Evolutionary conservation across 2,113 vertebrate genomes (phyloP).

Genomic region (Willisornis vidua): DNA sequence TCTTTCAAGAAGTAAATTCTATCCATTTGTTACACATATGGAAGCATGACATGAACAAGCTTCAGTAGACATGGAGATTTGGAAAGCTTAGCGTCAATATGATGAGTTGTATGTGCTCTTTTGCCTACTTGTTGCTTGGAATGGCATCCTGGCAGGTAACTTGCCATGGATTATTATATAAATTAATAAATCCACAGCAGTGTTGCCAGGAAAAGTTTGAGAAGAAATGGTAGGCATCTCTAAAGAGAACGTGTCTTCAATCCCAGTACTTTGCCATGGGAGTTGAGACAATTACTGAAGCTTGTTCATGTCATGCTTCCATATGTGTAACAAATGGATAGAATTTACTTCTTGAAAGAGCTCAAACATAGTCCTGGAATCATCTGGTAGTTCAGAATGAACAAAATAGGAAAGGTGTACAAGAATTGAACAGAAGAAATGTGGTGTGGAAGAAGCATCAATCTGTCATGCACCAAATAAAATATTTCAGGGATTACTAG

Average conservation of each 20-base stretch:
- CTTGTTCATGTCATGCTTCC: not conserved
- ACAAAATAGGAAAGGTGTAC: not conserved
- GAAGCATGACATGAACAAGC: not conserved
- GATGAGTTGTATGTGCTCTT: not conserved
- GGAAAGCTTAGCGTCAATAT: not conserved
- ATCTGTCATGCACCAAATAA: not conserved
- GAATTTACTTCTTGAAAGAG: not conserved
- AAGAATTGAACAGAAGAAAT: not conserved
- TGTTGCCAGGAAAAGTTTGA: not conserved
- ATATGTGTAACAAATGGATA: not conserved
- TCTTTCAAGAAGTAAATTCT: not conserved
- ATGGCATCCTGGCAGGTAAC: not conserved
- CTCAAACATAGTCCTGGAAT: not conserved
- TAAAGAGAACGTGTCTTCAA: not conserved
- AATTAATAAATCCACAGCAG: not conserved
- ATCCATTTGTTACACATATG: not conserved
- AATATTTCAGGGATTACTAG: not conserved
- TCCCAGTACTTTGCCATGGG: not conserved
- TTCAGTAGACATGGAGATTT: not conserved
- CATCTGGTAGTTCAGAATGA: not conserved
- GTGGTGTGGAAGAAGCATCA: not conserved
- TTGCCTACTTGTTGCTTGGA: not conserved
- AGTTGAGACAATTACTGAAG: not conserved
- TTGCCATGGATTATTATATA: not conserved
- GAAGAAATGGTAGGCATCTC: not conserved